Evolutionary conservation across 2,113 vertebrate genomes (phyloP).

Genomic region (Leiothrix lutea): DNA sequence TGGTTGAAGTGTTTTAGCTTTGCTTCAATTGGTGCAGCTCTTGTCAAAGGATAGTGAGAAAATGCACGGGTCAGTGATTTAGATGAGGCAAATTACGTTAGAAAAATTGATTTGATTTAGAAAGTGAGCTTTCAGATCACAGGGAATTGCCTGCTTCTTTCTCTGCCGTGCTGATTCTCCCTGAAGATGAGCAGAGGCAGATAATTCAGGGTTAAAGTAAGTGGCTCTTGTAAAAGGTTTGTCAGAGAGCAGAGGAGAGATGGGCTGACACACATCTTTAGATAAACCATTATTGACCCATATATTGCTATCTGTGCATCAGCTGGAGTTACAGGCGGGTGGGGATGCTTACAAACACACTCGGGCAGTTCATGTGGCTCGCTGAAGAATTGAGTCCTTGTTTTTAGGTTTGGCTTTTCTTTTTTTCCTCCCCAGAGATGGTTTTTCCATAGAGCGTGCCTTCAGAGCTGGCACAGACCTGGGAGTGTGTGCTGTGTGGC

Average conservation of each 20-base stretch:
- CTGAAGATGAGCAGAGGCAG: neutral
- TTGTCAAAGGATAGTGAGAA: constrained; percentile 59
- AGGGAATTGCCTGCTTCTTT: constrained; percentile 32
- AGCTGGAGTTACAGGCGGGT: fast-evolving
- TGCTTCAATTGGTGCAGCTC: constrained; percentile 46
- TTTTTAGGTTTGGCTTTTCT: neutral
- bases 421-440: neutral
- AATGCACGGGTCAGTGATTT: constrained; percentile 42
- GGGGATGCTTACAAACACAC: neutral
- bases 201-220: constrained; percentile 54
- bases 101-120: constrained; percentile 61
- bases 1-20: constrained; percentile 55
- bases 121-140: constrained; percentile 22
- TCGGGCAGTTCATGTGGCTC: neutral
- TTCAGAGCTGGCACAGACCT: neutral
- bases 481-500: neutral
- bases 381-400: neutral
- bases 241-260: neutral
- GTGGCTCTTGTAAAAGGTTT: constrained; percentile 21
- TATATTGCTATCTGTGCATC: neutral
- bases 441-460: neutral
- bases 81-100: constrained; percentile 49
- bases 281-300: neutral
- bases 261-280: neutral
- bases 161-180: neutral